phyloP scores from a whole-genome alignment of 2,797 vertebrate genomes.

The Muscicapa striata region DNA sequence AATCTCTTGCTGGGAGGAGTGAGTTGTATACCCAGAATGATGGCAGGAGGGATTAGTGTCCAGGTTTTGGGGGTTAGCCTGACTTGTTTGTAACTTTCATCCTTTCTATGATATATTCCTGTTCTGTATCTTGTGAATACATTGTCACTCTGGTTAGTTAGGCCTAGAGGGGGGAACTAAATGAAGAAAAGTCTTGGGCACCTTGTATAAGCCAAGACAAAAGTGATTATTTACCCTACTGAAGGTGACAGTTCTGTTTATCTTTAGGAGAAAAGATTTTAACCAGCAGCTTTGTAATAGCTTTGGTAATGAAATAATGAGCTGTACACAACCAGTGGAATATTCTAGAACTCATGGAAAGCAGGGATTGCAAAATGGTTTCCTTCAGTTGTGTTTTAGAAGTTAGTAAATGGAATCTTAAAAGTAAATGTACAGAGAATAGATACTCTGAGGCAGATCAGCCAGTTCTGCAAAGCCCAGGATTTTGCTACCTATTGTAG shows the following conservation, averaged over 20 bases:
- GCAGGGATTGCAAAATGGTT: background rate
- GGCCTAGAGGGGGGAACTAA: background rate
- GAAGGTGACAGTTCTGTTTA: background rate
- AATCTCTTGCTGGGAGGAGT: background rate
- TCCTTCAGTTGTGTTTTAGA: background rate
- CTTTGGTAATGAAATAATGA: background rate
- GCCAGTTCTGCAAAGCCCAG: background rate
- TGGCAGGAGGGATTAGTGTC: background rate
- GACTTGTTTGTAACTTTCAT: background rate
- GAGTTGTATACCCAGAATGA: background rate
- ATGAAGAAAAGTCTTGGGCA: background rate
- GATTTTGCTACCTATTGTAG: background rate
- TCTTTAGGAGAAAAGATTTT: background rate
- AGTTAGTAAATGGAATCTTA: background rate
- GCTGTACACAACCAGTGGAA: background rate
- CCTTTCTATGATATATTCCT: background rate
- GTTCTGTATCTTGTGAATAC: background rate
- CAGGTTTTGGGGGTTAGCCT: background rate
- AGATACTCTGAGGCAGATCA: background rate
- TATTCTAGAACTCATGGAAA: background rate
- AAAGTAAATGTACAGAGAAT: background rate
- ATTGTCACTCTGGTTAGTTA: background rate
- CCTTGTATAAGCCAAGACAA: background rate
- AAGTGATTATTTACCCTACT: background rate
- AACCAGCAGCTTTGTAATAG: background rate